Conservation (phyloP, 2,113 vertebrate species). For the Tretioscincus oriximinensis region DNA sequence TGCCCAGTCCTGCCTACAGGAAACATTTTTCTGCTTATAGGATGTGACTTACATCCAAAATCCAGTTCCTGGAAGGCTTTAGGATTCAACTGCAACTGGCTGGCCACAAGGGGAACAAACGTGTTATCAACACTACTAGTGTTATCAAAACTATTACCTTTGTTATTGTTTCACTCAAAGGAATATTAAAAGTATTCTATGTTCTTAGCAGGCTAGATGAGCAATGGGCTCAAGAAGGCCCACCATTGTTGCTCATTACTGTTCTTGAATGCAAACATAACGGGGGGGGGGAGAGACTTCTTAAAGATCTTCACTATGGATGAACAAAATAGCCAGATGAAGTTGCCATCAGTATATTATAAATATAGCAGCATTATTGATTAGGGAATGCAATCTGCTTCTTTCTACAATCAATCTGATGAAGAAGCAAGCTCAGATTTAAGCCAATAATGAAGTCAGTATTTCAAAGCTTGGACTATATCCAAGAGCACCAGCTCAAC, state of each 20-base stretch:
- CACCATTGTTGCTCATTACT: not conserved
- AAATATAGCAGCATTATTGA: not conserved
- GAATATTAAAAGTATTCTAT: not conserved
- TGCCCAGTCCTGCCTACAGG: too few species aligned
- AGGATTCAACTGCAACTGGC: too few species aligned
- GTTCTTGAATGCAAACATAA: not conserved
- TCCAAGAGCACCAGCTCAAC: conserved; percentile 17
- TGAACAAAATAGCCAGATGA: not conserved
- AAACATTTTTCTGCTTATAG: too few species aligned
- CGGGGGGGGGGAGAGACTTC: not conserved
- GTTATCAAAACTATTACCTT: not conserved
- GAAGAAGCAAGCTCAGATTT: not conserved
- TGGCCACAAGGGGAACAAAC: too few species aligned
- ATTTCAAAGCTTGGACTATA: not conserved
- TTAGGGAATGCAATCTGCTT: not conserved
- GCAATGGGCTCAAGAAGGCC: not conserved
- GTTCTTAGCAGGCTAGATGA: not conserved
- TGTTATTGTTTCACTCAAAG: not conserved
- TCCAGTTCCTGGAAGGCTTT: too few species aligned
- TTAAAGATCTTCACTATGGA: not conserved
- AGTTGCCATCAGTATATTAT: not conserved
- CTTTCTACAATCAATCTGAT: not conserved
- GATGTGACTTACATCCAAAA: too few species aligned
- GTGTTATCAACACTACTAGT: not conserved
- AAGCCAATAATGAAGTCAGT: not conserved